Conservation (phyloP, 2,113 vertebrate species). For the Andinoacara biseriatus region DNA sequence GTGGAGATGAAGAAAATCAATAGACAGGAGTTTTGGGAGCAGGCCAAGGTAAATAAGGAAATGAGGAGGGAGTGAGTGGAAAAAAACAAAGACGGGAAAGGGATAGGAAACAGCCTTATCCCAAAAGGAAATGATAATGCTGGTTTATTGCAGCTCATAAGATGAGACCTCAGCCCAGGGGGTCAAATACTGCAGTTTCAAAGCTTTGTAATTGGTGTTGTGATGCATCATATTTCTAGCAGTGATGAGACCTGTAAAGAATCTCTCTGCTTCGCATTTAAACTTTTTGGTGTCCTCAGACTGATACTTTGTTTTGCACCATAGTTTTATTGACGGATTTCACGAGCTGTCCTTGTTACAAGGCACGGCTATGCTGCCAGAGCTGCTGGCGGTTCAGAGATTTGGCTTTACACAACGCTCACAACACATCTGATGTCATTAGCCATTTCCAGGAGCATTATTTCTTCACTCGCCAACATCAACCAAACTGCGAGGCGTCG, state of each 20-base stretch:
- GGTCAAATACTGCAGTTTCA: not conserved
- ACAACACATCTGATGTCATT: not conserved
- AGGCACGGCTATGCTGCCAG: fast-evolving
- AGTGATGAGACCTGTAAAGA: not conserved
- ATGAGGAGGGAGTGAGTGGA: not conserved
- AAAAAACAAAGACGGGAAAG: too few species aligned
- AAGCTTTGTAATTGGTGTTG: not conserved
- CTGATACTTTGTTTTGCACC: not conserved
- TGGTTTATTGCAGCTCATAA: not conserved
- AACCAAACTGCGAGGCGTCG: not conserved
- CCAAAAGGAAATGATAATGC: not conserved
- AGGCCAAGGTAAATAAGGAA: conserved; percentile 87
- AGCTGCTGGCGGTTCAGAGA: not conserved
- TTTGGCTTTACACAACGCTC: not conserved
- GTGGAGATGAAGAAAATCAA: conserved; percentile 98
- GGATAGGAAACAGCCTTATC: too few species aligned
- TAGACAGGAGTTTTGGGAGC: conserved; percentile 97
- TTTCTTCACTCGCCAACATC: not conserved
- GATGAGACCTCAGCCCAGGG: not conserved
- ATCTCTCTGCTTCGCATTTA: not conserved
- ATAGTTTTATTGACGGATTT: not conserved
- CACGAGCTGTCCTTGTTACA: not conserved
- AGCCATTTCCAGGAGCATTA: fast-evolving
- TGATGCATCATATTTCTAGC: not conserved
- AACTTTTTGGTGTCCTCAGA: not conserved